Evolutionary conservation across 2,797 vertebrate species (phyloP), one percentile per base, ranked within the genome.

Genomic region (Antrozous pallidus): DNA sequence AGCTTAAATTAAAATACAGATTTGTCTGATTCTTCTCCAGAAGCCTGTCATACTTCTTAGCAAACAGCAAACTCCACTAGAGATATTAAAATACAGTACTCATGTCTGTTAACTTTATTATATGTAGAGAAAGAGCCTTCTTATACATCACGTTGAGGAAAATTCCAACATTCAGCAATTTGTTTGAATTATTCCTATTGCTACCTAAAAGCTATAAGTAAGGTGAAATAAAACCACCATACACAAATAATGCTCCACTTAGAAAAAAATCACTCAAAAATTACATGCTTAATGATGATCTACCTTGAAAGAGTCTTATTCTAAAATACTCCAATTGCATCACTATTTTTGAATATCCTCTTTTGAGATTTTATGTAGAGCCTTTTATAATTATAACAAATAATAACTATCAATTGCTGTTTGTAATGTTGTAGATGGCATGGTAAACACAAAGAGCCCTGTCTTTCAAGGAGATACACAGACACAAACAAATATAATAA

Each of bases 201-300:
- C 71, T 56, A 90, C 49, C 45, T 73, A 89, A 82, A 90, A 87
- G 36, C n/a, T 70, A 4, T 24, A 90, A 67, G 78, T 18, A 86
- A 58, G 49, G 18, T 42, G 0, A 2, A 85, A 67, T 85, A 75
- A 73, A 84, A 83, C 8, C 79, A 90, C 17, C 63, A n/a, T 74
- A 58, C n/a, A 12, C 38, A 92, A 88, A 79, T 78, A 73, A 28
- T 65, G 12, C 5, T 75, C 40, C 6, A 18, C 83, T 67, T 22
- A 92, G 88, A 92, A 91, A 91, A 88, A 94, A 91, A 67, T 67
- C 2, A 91, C 18, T 93, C 91, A 45, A 78, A 96, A 91, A 79
- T 70, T 74, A 45, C 17, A 73, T 26, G 47, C 80, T 69, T 61
- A 81, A 73, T 80, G 45, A 83, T 65, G 24, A 4, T 78, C 51